Conservation (phyloP, 2,888 invertebrate genomes). For the Papilio elwesi region DNA sequence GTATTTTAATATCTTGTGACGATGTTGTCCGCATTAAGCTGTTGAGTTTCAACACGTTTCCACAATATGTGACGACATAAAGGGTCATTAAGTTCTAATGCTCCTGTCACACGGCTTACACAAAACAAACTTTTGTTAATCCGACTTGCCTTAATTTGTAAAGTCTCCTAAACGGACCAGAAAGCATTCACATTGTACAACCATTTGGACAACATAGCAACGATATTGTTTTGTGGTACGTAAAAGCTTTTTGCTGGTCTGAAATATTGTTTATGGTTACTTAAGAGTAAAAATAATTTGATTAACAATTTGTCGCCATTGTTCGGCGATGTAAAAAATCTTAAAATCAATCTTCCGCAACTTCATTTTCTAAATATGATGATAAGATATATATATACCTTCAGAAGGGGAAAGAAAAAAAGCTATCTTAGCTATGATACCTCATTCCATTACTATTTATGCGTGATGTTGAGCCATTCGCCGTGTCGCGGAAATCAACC, state of each 20-base stretch:
- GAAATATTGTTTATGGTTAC: too few relatives aligned
- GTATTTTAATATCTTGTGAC: constrained; percentile 11
- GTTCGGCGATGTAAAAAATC: background rate
- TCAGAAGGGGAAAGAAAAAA: too few relatives aligned
- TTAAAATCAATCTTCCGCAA: too few relatives aligned
- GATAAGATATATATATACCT: too few relatives aligned
- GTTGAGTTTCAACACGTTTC: constrained; percentile 6
- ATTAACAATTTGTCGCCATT: too few relatives aligned
- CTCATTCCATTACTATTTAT: too few relatives aligned
- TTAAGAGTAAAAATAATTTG: too few relatives aligned
- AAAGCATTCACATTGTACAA: background rate
- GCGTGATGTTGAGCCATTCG: too few relatives aligned
- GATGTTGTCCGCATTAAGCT: constrained; percentile 21
- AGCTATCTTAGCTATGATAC: too few relatives aligned
- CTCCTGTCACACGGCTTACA: constrained; percentile 1
- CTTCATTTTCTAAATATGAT: too few relatives aligned
- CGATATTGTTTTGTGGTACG: background rate
- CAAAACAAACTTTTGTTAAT: constrained; percentile 18
- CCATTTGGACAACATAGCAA: background rate
- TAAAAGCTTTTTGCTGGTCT: too few relatives aligned
- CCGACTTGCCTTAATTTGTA: background rate
- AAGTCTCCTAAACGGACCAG: background rate
- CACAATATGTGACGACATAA: constrained; percentile 13
- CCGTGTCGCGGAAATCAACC: too few relatives aligned
- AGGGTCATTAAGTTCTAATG: constrained; percentile 7